phyloP scores from a whole-genome alignment of 1,140 invertebrate genomes.

The Drosophila bocqueti region DNA sequence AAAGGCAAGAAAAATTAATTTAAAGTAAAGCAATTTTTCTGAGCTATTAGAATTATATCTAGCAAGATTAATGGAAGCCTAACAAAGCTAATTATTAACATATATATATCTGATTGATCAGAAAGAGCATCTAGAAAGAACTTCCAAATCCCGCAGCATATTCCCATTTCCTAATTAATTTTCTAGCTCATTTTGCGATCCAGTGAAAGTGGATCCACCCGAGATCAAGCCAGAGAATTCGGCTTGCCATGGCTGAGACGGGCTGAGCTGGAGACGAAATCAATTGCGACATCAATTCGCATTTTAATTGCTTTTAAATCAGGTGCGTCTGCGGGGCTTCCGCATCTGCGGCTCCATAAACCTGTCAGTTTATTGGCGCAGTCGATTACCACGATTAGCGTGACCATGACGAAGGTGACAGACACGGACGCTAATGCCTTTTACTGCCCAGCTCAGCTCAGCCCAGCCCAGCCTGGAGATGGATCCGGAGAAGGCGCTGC shows the following conservation, averaged over 20 bases:
- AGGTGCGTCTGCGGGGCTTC: conserved; percentile 51
- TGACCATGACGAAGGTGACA: conserved; percentile 84
- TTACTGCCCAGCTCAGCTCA: conserved; percentile 57
- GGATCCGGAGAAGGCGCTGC: conserved; percentile 10
- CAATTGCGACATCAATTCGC: conserved; percentile 77
- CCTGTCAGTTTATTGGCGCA: conserved; percentile 82
- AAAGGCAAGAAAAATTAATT: not conserved
- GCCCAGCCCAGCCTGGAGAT: conserved; percentile 2
- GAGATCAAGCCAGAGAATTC: not conserved
- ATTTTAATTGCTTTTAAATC: conserved; percentile 83
- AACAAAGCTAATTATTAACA: too few species aligned
- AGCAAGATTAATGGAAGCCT: too few species aligned
- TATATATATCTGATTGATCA: too few species aligned
- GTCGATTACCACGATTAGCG: conserved; percentile 79
- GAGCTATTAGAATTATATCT: too few species aligned
- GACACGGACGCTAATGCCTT: conserved; percentile 82
- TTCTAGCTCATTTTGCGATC: too few species aligned
- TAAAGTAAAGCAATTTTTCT: too few species aligned
- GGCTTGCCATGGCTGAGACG: not conserved
- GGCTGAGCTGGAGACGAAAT: conserved; percentile 34
- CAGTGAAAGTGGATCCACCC: conserved; percentile 10
- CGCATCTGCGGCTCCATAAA: conserved; percentile 70
- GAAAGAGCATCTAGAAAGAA: not conserved
- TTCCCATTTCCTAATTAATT: not conserved
- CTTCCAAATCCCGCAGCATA: not conserved